These are phyloP conservation scores for Anthoscopus minutus DNA, from an alignment of 2,113 vertebrate species.

Conservation along the genomic window DNA sequence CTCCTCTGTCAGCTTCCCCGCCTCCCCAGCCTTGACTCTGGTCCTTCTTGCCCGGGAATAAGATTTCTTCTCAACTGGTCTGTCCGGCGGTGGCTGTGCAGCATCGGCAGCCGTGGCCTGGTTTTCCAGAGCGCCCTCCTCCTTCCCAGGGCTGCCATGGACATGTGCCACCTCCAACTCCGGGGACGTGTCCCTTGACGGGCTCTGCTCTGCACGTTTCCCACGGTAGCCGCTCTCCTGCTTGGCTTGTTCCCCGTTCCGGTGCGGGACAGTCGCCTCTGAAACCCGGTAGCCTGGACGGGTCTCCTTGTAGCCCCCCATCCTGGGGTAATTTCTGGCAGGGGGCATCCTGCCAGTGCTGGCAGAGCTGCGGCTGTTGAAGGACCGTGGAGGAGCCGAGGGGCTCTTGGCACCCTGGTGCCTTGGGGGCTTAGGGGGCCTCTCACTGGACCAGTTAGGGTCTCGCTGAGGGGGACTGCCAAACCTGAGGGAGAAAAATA, in stretches of 20 bases:
- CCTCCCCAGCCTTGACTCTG: conserved; percentile 85
- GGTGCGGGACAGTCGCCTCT: conserved; percentile 20
- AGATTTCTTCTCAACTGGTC: conserved; percentile 90
- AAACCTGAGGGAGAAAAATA: conserved; percentile 46
- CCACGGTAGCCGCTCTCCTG: conserved; percentile 59
- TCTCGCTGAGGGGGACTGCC: conserved; percentile 76
- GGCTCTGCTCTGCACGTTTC: conserved; percentile 57
- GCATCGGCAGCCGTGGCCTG: conserved; percentile 29
- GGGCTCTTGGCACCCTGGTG: conserved; percentile 64
- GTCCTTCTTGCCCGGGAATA: conserved; percentile 91
- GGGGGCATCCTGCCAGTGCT: conserved; percentile 64
- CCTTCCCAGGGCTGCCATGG: conserved; percentile 60
- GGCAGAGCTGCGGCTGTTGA: conserved; percentile 65
- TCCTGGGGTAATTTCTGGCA: conserved; percentile 62
- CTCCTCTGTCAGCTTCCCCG: conserved; percentile 85
- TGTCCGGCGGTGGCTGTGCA: conserved; percentile 69
- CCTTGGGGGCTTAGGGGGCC: conserved; percentile 65
- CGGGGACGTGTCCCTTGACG: conserved; percentile 56
- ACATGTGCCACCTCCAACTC: conserved; percentile 35
- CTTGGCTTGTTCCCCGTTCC: conserved; percentile 58
- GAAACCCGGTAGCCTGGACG: conserved; percentile 61
- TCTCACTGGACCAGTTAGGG: conserved; percentile 71
- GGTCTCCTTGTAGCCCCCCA: conserved; percentile 73
- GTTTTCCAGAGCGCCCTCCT: conserved; percentile 62
- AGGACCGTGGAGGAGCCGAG: conserved; percentile 53